These are phyloP conservation scores for Leiothrix lutea DNA, from an alignment of 2,113 vertebrate species.

Conservation along the genomic window DNA sequence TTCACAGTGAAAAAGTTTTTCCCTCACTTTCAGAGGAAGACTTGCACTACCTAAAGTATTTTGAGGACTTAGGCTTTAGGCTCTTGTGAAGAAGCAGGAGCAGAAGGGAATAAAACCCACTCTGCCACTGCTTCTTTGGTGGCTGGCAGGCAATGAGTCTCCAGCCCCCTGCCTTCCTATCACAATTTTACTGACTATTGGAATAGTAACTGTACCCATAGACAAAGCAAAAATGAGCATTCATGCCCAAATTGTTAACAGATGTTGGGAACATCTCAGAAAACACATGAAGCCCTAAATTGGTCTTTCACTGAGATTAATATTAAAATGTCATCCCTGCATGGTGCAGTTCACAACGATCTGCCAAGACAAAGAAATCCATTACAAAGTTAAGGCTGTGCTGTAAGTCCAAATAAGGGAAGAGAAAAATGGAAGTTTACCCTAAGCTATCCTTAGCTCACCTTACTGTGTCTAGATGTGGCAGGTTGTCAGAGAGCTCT, in stretches of 20 bases:
- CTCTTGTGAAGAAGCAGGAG: not conserved
- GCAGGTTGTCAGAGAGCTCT: not conserved
- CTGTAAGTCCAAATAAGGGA: constrained; percentile 14
- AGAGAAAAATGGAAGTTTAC: constrained; percentile 8
- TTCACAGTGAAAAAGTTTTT: not conserved
- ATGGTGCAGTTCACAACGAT: not conserved
- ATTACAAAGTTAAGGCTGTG: not conserved
- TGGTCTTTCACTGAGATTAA: not conserved
- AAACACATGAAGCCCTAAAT: not conserved
- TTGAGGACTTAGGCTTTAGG: not conserved
- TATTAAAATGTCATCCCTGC: not conserved
- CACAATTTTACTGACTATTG: not conserved
- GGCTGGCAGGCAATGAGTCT: not conserved
- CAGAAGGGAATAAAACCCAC: not conserved
- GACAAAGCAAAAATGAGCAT: not conserved
- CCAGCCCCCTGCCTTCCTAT: not conserved
- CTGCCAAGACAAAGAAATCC: not conserved
- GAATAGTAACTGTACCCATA: not conserved
- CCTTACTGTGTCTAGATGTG: not conserved
- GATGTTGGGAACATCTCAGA: not conserved
- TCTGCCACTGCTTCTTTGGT: not conserved
- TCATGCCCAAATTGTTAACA: not conserved
- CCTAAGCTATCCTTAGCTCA: constrained; percentile 16
- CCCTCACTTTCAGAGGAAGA: not conserved
- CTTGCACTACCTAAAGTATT: not conserved